Base-by-base conservation (phyloP, 2,113 vertebrate species). In the Melanocharis versteri region DNA sequence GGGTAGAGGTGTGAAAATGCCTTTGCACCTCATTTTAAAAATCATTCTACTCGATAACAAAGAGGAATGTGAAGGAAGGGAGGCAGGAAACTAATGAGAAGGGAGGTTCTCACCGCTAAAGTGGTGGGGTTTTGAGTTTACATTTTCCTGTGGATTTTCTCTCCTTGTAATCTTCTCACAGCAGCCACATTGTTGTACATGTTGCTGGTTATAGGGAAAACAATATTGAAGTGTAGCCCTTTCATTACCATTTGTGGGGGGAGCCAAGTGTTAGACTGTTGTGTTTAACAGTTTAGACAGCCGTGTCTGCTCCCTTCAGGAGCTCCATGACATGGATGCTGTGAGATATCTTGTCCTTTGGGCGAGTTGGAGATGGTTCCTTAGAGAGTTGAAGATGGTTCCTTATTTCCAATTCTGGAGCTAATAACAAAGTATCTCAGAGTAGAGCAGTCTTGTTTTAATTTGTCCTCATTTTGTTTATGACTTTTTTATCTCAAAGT, bases 1-100 rank as follows among this genome's bases (percentile, higher is more conserved):
- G 60, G 53, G 62, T 44, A 69, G 80, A 96, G 92, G 96, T 94
- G 93, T 96, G 93, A 96, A 94, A 97, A 95, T 97, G 78, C 87
- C 94, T 97, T 97, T 96, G 40, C 92, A 94, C 92, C 87, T 96
- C 68, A 13, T 96, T 95, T 93, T 19, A 70, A 77, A 83, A 51
- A 66, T 82, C 79, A 81, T 82, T 92, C 48, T 50, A 44, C 42
- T 85, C 22, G 6, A 12, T 83, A 95, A 80, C 79, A 89, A 82
- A 81, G 91, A 81, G 66, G 87, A 95, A 81, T 87, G 86, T 89
- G 90, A 68, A 87, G 68, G 80, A 51, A 73, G 39, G 76, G 68
- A 91, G 82, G 26, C 24, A 80, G 83, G 51, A 93, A 78, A 56
- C 78, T 93, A 87, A 90, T 68, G 85, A 92, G 83, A 64, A 68